A percentile compares a stretch with the other conserved stretches of the same genome.
phyloP scores from a whole-genome alignment of 2,797 vertebrate species.

The Phylloscopus collybita region DNA sequence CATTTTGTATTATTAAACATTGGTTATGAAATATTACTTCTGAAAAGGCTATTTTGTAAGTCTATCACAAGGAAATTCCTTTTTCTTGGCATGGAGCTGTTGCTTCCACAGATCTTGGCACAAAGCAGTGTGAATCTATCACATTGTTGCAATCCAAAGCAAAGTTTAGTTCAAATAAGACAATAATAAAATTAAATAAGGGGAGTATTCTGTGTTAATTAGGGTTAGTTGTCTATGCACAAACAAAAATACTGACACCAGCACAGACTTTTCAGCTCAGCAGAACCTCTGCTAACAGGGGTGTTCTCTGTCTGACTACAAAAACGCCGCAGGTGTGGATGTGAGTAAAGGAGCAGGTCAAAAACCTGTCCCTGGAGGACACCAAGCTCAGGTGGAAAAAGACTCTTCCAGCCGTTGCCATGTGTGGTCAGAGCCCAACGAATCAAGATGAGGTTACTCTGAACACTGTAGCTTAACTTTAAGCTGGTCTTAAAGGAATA shows the following conservation, averaged over 20 bases:
- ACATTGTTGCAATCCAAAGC: not conserved
- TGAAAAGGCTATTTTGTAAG: not conserved
- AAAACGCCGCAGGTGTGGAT: not conserved
- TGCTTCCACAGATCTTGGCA: not conserved
- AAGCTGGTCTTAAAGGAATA: not conserved
- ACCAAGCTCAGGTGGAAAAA: not conserved
- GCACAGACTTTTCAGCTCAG: not conserved
- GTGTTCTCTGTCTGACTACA: not conserved
- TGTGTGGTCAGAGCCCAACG: not conserved
- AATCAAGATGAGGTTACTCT: not conserved
- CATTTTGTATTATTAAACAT: not conserved
- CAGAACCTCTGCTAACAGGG: not conserved
- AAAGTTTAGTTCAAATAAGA: not conserved
- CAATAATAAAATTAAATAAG: not conserved
- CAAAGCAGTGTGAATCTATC: not conserved
- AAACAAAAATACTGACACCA: not conserved
- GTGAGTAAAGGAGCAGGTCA: not conserved
- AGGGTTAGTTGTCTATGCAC: not conserved
- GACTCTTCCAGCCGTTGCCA: fast-evolving
- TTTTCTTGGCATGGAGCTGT: not conserved
- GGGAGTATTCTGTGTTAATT: not conserved
- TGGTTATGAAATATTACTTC: not conserved
- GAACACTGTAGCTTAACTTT: not conserved
- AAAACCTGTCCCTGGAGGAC: not conserved
- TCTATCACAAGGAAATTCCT: not conserved